Base-by-base conservation (phyloP, 2,797 vertebrate genomes). In the Holocentrus rufus region DNA sequence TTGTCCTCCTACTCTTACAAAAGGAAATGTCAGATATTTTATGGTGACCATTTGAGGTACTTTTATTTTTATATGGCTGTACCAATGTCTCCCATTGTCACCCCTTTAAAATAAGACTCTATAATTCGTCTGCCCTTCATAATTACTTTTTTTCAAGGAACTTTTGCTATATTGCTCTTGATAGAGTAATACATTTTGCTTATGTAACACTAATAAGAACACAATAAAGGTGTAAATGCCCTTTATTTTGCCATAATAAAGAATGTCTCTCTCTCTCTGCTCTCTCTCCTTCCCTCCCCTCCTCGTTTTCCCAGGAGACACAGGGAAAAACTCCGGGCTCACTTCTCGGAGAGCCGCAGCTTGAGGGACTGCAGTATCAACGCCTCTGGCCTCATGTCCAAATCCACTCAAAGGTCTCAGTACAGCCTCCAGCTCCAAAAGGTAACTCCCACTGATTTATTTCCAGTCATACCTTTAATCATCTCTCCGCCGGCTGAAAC, bases 241-340 rank as follows among this genome's bases (percentile, higher is more conserved):
- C n/a, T 70, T 34, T 47, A 20, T 68, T 36, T 66, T 31, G 6
- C 20, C 23, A 36, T 22, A 23, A 20, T 39, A 27, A 23, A 22
- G 4, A 4, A 8, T 31, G 25, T 27, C 39, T 58, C 39, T 44
- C 44, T 62, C 60, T 47, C 60, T 47, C 60, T 62, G n/a, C 39
- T 36, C 18, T 27, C 42, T 69, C 22, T 42, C 4, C 62, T 20
- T 55, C n/a, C 20, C 66, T 18, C 31, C 31, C 34, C 36, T 54
- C 47, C 23, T 69, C 23, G 27, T 27, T 27, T 27, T 14, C 39
- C 10, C 82, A 93, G 92, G 81, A 84, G 79, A 76, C 93, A 92
- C 58, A 75, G 93, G 31, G 93, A 93, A 71, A 95, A 95, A 85
- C 91, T 94, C 62, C 90, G 92, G 82, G 87, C 91, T 75, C 93